phyloP scores from a whole-genome alignment of 2,113 vertebrate genomes.

The Chrysochloris asiatica region DNA sequence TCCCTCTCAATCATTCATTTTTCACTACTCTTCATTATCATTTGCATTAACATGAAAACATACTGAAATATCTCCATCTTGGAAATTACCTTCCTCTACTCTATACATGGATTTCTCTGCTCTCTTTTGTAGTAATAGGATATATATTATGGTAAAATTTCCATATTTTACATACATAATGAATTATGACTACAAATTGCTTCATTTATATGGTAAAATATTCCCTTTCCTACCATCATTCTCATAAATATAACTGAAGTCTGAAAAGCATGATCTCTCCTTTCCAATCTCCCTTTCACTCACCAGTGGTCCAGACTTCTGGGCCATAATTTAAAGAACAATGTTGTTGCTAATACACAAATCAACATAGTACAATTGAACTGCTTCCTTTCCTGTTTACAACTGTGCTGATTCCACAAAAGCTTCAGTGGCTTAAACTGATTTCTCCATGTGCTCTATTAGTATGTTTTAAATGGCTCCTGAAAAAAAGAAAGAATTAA shows the following conservation, averaged over 20 bases:
- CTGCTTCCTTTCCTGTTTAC: constrained; percentile 28
- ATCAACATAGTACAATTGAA: constrained; percentile 25
- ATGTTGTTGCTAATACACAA: neutral
- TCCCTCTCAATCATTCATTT: neutral
- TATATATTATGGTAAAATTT: neutral
- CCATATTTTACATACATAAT: neutral
- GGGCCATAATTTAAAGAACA: constrained; percentile 41
- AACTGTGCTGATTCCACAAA: neutral
- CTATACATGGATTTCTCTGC: neutral
- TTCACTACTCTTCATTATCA: neutral
- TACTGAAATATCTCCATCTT: neutral
- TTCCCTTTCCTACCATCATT: neutral
- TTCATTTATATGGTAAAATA: neutral
- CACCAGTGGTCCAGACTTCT: neutral
- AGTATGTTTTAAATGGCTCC: neutral
- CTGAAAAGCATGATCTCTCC: neutral
- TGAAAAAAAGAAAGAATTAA: constrained; percentile 39
- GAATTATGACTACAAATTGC: neutral
- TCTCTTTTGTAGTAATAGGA: constrained; percentile 27
- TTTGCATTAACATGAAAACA: neutral
- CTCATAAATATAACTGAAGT: constrained; percentile 3
- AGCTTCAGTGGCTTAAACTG: constrained; percentile 32
- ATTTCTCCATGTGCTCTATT: neutral
- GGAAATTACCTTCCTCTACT: neutral
- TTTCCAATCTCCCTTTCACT: constrained; percentile 19